phyloP scores from a whole-genome alignment of 2,797 vertebrate species.

The Sebastiscus albofasciatus region DNA sequence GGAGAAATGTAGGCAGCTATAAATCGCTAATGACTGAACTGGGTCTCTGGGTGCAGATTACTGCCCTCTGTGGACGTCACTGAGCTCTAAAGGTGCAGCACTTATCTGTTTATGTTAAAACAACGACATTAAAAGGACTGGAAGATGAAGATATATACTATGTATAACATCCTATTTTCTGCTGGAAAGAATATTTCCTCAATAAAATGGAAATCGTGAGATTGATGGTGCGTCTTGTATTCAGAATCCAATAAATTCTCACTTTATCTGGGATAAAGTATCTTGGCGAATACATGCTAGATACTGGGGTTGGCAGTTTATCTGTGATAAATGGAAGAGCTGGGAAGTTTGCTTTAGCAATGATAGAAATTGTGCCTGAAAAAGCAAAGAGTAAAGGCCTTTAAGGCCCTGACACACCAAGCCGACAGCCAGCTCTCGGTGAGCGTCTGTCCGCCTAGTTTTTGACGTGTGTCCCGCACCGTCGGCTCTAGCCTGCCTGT shows the following conservation, averaged over 20 bases:
- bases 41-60: conserved; percentile 17
- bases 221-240: neutral
- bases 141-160: neutral
- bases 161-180: neutral
- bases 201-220: neutral
- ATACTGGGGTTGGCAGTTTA: neutral
- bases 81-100: conserved; percentile 4
- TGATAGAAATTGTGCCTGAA: neutral
- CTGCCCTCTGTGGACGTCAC: conserved; percentile 11
- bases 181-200: neutral
- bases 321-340: neutral
- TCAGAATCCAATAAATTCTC: neutral
- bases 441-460: no score
- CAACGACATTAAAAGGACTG: neutral
- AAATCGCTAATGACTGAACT: conserved; percentile 24
- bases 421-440: no score
- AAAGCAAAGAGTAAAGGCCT: neutral
- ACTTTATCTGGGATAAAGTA: neutral
- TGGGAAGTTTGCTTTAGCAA: neutral
- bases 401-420: neutral
- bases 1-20: conserved; percentile 15
- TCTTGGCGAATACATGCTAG: neutral
- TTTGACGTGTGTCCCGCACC: no score
- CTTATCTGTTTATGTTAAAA: neutral
- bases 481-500: no score